Conservation (phyloP, 1,140 invertebrate genomes). For the Tachypleus tridentatus region DNA sequence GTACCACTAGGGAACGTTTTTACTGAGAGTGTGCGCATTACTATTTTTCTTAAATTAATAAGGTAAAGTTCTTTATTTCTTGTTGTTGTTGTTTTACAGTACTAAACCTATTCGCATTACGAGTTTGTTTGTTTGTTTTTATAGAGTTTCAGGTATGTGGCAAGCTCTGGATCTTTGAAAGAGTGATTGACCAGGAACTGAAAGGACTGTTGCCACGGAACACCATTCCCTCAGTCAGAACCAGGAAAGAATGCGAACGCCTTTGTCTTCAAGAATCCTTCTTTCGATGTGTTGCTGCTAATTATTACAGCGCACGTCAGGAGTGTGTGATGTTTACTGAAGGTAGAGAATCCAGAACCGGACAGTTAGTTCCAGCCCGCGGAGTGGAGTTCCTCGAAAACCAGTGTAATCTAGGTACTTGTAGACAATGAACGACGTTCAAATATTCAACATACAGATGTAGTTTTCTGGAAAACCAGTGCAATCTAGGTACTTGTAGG, state of each 20-base stretch:
- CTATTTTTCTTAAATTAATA: no score
- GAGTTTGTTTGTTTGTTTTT: not conserved
- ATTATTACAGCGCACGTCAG: constrained; percentile 33
- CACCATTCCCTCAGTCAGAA: constrained; percentile 27
- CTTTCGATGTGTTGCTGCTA: constrained; percentile 37
- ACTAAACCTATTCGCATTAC: no score
- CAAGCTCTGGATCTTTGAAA: constrained; percentile 38
- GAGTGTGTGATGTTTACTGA: constrained; percentile 38
- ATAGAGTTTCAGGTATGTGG: constrained; percentile 18
- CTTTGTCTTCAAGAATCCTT: constrained; percentile 36
- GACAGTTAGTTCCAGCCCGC: constrained; percentile 25
- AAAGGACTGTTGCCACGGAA: constrained; percentile 28
- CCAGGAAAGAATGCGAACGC: constrained; percentile 36
- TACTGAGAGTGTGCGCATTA: no score
- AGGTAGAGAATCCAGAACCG: constrained; percentile 31
- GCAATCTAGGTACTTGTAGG: no score
- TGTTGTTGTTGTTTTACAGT: no score
- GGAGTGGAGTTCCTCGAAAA: constrained; percentile 41
- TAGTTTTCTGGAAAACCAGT: no score
- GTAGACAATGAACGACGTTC: no score
- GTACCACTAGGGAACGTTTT: no score
- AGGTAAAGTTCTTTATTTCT: no score
- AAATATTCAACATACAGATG: not conserved
- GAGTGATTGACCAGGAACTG: constrained; percentile 35
- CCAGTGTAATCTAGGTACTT: constrained; percentile 36